Percentiles rank a stretch among this genome's conserved stretches.
Evolutionary conservation across 2,888 invertebrate genomes (phyloP).

Genomic region (Nudaria mundana): DNA sequence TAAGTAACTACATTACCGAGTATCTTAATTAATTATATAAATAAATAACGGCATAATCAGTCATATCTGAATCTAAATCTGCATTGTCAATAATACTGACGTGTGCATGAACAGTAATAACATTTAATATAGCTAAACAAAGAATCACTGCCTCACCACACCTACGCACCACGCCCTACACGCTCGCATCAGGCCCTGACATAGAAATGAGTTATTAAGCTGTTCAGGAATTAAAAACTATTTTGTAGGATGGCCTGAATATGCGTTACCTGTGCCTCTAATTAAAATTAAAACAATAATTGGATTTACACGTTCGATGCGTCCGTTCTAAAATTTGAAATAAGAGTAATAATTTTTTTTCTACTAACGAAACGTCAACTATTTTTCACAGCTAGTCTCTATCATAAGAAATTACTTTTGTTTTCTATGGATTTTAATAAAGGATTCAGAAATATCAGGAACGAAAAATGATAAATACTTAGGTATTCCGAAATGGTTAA

Average conservation of each 20-base stretch:
- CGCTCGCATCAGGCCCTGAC: conserved; percentile 35
- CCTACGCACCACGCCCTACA: conserved; percentile 28
- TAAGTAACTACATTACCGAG: too few relatives aligned
- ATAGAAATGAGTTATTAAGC: conserved; percentile 32
- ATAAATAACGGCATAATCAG: background rate
- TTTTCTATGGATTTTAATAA: too few relatives aligned
- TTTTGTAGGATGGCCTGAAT: background rate
- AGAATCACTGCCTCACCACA: conserved; percentile 30
- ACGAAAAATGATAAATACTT: too few relatives aligned
- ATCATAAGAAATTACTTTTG: too few relatives aligned
- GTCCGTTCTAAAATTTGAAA: too few relatives aligned
- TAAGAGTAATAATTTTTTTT: too few relatives aligned
- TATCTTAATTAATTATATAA: too few relatives aligned
- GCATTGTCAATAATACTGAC: conserved; percentile 24
- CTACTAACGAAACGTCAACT: too few relatives aligned
- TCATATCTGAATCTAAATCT: background rate
- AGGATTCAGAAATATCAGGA: too few relatives aligned
- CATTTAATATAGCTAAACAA: conserved; percentile 27
- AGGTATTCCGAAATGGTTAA: too few relatives aligned
- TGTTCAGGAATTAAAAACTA: conserved; percentile 4
- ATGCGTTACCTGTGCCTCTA: background rate
- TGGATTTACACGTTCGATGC: background rate
- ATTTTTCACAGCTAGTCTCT: too few relatives aligned
- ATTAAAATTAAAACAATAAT: background rate
- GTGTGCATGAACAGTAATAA: conserved; percentile 32